A percentile compares a stretch with the other conserved stretches of the same genome.
Evolutionary conservation across 2,888 invertebrate genomes (phyloP).

Genomic region (Pachymerium ferrugineum): DNA sequence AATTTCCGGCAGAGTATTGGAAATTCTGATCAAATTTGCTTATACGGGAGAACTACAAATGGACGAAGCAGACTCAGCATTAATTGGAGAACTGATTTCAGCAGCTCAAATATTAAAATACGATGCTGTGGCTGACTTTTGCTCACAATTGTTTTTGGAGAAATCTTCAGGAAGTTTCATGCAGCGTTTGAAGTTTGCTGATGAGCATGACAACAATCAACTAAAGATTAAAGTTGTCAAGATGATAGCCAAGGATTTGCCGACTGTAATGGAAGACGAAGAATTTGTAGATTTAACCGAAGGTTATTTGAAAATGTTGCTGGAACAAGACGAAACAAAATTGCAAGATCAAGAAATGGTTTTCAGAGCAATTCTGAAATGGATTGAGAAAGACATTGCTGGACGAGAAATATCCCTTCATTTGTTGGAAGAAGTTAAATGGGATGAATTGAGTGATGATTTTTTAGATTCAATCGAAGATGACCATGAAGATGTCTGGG

Average conservation of each 20-base stretch:
- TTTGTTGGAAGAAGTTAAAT: not conserved
- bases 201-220: not conserved
- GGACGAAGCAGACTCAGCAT: not conserved
- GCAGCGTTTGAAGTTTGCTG: not conserved
- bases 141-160: not conserved
- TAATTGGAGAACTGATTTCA: not conserved
- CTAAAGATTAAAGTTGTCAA: not conserved
- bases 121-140: not conserved
- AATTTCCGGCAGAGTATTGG: not conserved
- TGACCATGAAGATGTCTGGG: not conserved
- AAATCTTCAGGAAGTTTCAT: not conserved
- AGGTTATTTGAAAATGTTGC: not conserved
- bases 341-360: not conserved
- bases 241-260: not conserved
- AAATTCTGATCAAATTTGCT: not conserved
- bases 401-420: not conserved
- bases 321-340: not conserved
- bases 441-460: not conserved
- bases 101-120: not conserved
- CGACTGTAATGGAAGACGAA: not conserved
- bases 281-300: not conserved
- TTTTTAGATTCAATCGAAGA: not conserved
- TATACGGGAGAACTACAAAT: not conserved
- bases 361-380: not conserved
- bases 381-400: not conserved